Conservation (phyloP, 2,888 invertebrate species). For the Epsilonema sp. region DNA sequence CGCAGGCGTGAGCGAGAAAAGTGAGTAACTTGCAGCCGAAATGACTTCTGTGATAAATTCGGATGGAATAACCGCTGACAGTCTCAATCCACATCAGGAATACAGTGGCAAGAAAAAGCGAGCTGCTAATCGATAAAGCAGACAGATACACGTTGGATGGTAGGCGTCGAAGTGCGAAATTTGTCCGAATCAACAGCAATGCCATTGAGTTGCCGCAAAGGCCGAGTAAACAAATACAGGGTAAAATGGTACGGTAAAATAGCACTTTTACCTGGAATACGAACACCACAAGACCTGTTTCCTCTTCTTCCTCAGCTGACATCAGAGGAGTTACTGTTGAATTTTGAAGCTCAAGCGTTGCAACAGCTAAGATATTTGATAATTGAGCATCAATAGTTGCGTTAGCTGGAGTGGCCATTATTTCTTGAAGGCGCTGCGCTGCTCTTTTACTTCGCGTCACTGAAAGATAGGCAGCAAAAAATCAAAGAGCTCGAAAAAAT, state of each 20-base stretch:
- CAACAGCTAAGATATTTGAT: too few relatives aligned
- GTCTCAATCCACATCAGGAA: background rate
- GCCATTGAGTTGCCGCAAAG: background rate
- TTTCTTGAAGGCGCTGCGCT: too few relatives aligned
- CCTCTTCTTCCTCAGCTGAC: too few relatives aligned
- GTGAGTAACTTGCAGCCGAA: background rate
- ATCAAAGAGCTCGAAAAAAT: too few relatives aligned
- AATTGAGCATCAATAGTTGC: too few relatives aligned
- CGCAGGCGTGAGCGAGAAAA: background rate
- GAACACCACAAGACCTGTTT: too few relatives aligned
- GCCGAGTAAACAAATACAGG: background rate
- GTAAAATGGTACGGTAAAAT: background rate
- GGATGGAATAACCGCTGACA: background rate
- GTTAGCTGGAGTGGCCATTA: too few relatives aligned
- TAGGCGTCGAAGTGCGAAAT: background rate
- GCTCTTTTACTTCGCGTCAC: too few relatives aligned
- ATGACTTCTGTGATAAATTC: background rate
- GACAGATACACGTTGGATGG: background rate
- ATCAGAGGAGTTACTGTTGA: too few relatives aligned
- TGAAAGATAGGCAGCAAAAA: too few relatives aligned
- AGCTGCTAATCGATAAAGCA: background rate
- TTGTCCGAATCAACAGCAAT: background rate
- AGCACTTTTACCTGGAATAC: background rate
- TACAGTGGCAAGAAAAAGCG: background rate
- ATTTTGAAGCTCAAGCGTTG: too few relatives aligned